phyloP scores from a whole-genome alignment of 2,888 invertebrate genomes.

The Nomada ruficornis region DNA sequence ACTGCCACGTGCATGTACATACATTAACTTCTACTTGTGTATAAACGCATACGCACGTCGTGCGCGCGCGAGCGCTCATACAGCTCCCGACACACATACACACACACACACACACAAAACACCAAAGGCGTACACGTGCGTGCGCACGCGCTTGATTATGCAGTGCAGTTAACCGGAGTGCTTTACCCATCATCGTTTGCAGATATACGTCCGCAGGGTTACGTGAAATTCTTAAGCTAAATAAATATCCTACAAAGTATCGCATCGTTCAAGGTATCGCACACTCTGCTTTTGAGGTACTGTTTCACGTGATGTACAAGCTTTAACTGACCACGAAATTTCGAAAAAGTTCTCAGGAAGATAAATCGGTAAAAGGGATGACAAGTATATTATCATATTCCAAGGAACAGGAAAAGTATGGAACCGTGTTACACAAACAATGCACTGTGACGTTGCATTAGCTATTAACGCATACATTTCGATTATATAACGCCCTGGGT shows the following conservation, averaged over 20 bases:
- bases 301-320: background rate
- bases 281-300: background rate
- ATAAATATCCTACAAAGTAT: constrained; percentile 12
- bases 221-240: constrained; percentile 23
- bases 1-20: constrained; percentile 1
- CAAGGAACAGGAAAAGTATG: background rate
- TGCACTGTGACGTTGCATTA: constrained; percentile 70
- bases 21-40: background rate
- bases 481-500: constrained; percentile 76
- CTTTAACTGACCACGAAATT: background rate
- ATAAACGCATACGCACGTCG: background rate
- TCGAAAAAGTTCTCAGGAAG: background rate
- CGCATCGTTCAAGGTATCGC: background rate
- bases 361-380: background rate
- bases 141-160: constrained; percentile 67
- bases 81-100: constrained; percentile 30
- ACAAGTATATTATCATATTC: background rate
- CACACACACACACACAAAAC: constrained; percentile 7
- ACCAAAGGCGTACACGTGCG: constrained; percentile 49
- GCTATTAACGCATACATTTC: constrained; percentile 76
- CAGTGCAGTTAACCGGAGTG: constrained; percentile 57
- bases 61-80: background rate
- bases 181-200: constrained; percentile 51
- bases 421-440: constrained; percentile 34
- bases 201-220: constrained; percentile 23